Evolutionary conservation across 1,140 invertebrate genomes (phyloP), one percentile per base, ranked within the genome.

Genomic region (Microplitis demolitor): DNA sequence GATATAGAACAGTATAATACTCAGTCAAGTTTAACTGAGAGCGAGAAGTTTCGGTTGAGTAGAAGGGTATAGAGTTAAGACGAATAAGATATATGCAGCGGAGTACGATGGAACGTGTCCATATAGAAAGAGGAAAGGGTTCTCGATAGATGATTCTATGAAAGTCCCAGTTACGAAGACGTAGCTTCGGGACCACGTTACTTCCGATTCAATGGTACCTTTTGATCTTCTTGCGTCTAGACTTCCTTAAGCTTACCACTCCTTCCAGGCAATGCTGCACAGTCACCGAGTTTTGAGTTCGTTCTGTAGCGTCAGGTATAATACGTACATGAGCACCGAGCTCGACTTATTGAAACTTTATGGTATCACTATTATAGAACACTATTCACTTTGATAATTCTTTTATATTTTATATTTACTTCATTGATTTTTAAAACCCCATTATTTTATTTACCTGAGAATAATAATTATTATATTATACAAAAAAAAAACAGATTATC

Each of bases 201-300:
- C 77, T 83, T 81, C 81, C 81, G 80, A 80, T 73, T 77, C 76
- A 75, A 50, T 75, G 80, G 74, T 80, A 71, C 78, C 81, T 82
- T 83, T 83, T 83, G 80, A 83, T 83, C 81, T 80, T 76, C 31
- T 75, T 76, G 74, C 78, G 80, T 82, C 81, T 80, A 80, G 79
- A 82, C 81, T 81, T 77, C 71, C 76, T 78, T 72, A 68, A 76
- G 74, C 73, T 73, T 76, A 74, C 72, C 73, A 74, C 75, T 71
- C 73, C 74, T 77, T 67, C 72, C 76, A 51, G 54, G 69, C 64
- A 16, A 16, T n/a, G 60, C 34, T 34, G n/a, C 69, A 72, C 75
- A 54, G 51, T 70, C 50, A 16, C 50, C 5, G 8, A 45, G 39
- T 45, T 45, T 45, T 45, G 39, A 45, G 39, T 45, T 54, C 45